Evolutionary conservation across 2,113 vertebrate genomes (phyloP).

Genomic region (Podarcis muralis): DNA sequence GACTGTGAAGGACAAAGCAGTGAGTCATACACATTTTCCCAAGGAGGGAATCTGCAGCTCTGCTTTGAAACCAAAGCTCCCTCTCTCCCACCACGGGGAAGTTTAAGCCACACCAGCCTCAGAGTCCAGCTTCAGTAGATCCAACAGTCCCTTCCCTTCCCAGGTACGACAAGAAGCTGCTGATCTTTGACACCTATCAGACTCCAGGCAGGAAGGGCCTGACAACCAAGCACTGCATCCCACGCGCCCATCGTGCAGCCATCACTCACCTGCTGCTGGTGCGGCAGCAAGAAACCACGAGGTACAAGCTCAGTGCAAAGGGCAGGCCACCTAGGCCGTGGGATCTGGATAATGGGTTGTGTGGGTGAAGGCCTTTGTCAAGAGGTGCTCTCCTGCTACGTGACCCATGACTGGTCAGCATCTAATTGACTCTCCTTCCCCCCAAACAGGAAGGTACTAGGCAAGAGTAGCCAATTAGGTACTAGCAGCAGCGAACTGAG

Average conservation of each 20-base stretch:
- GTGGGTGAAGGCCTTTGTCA: not conserved
- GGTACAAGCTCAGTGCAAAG: conserved; percentile 29
- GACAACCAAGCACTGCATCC: conserved; percentile 40
- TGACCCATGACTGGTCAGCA: not conserved
- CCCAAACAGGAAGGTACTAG: not conserved
- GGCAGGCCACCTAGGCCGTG: not conserved
- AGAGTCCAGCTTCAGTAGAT: not conserved
- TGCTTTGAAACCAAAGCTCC: not conserved
- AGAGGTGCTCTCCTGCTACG: not conserved
- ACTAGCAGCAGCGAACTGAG: not conserved
- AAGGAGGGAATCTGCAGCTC: not conserved
- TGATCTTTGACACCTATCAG: conserved; percentile 60
- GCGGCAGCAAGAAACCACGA: conserved; percentile 56
- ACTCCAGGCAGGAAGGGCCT: conserved; percentile 40
- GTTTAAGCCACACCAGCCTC: not conserved
- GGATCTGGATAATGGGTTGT: too few species aligned
- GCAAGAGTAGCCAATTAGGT: not conserved
- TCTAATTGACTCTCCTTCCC: not conserved
- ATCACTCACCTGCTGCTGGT: conserved; percentile 54
- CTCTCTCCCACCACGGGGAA: not conserved
- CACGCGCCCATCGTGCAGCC: conserved; percentile 50
- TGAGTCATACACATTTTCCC: not conserved
- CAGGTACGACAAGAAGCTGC: conserved; percentile 56
- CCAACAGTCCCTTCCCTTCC: not conserved
- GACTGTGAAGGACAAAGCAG: conserved; percentile 2